Evolutionary conservation across 2,113 vertebrate genomes (phyloP).

Genomic region (Coptodon bakossiorum): DNA sequence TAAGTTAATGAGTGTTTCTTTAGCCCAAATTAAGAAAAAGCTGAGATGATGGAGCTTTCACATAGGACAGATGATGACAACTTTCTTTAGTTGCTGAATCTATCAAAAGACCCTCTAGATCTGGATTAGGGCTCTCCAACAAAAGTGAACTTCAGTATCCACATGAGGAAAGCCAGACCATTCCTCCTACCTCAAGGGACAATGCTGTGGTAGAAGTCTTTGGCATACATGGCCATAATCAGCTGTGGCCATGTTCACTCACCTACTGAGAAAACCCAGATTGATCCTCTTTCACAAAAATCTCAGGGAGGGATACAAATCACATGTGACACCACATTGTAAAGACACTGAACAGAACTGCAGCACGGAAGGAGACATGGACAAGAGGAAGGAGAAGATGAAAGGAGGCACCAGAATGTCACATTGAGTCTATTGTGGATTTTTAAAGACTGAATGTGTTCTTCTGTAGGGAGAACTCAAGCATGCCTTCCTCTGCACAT

Average conservation of each 20-base stretch:
- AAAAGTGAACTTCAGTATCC: constrained; percentile 24
- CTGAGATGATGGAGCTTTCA: background rate
- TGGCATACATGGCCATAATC: constrained; percentile 12
- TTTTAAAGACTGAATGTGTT: constrained; percentile 24
- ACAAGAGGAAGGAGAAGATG: constrained; percentile 26
- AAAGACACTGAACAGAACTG: constrained; percentile 46
- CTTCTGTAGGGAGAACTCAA: constrained; percentile 35
- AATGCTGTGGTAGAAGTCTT: constrained; percentile 12
- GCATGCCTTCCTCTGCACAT: constrained; percentile 36
- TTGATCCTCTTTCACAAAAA: constrained; percentile 32
- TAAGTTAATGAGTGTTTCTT: background rate
- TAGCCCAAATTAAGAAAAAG: constrained; percentile 5
- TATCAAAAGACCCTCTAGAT: background rate
- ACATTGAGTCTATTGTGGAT: constrained; percentile 36
- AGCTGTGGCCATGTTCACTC: background rate
- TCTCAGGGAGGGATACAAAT: constrained; percentile 43
- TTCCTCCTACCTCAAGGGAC: constrained; percentile 4
- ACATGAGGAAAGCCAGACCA: constrained; percentile 33
- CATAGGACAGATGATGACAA: background rate
- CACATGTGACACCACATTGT: constrained; percentile 37
- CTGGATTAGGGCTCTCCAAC: background rate
- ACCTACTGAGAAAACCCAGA: constrained; percentile 35
- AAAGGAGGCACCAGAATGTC: constrained; percentile 39
- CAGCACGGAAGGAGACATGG: background rate
- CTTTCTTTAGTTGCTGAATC: background rate